Base-by-base conservation (phyloP, 2,797 vertebrate species). In the Sebastes hubbsi region DNA sequence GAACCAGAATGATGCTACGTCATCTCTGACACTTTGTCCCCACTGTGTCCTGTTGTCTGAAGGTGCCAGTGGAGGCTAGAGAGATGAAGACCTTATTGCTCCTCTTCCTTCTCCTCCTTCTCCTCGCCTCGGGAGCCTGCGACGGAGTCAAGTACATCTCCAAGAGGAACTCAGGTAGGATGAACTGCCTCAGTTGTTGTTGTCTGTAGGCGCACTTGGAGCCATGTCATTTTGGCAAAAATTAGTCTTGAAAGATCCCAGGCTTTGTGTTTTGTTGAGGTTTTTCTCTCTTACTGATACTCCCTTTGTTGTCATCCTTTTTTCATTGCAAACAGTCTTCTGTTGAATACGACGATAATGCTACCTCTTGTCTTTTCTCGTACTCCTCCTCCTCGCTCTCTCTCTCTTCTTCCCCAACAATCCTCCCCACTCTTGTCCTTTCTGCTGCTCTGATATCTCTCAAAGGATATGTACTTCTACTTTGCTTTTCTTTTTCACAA, bases 161-260 rank as follows among this genome's bases (percentile, higher is more conserved):
- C 85, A 99, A 99, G 94, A 98, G 98, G 94, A 98, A 99, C 95
- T 99, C 97, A 80, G 98, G 98, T 99, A 97, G 96, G 97, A 94
- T 75, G 56, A 82, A 36, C 34, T 4, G 52, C 32, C 29, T 49
- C 4, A 8, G 29, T 38, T 25, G 78, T 60, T 61, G 25, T 63
- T 65, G 71, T 73, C 49, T 60, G 0, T 24, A 18, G 58, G 20
- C 3, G 0, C 24, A 14, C 32, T 59, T 46, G 1, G 5, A 65
- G 30, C 18, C 7, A 2, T 75, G 58, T 55, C 8, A 29, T 78
- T 62, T 75, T 58, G 29, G 24, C 49, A 13, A 70, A 83, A 80
- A 68, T 38, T 7, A 72, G 60, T 18, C 20, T 34, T 11, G 18
- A 62, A 66, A 30, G 10, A 46, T 70, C 24, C 46, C 20, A 1